Base-by-base conservation (phyloP, 2,113 vertebrate genomes). In the Bombycilla garrulus region DNA sequence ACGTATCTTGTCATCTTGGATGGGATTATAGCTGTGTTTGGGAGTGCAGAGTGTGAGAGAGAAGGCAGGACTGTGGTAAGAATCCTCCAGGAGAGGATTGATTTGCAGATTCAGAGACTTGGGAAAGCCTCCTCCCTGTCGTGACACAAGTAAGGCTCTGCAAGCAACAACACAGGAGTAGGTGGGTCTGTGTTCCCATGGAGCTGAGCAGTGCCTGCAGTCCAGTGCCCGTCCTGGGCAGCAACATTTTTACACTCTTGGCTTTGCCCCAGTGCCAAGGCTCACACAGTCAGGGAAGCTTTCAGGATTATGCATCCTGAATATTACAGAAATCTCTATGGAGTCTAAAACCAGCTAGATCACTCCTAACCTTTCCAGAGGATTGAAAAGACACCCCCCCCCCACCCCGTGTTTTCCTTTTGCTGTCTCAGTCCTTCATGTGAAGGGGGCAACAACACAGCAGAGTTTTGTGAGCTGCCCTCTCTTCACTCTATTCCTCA, bases 101-200 rank as follows among this genome's bases (percentile, higher is more conserved):
- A 25, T 28, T 20, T 45, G 44, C 44, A 50, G 50, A 36, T 69
- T 64, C 42, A 71, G 64, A 40, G 69, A 53, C 26, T 47, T 24
- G 36, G 62, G 42, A 47, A 72, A 78, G 80, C 44, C 18, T 78
- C 17, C 35, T 93, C 20, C 35, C 42, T 79, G 56, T 50, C 23
- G 3, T 13, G 61, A 28, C 2, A 3, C 28, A 35, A 42, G 44
- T 28, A 21, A 78, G 26, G 51, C 53, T 42, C 17, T 36, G 7
- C 31, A 51, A 48, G 36, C 20, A 42, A 1, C 15, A 33, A 1
- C 18, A 33, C 36, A 29, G 12, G 35, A 40, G 29, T 36, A 20
- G 0, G 0, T 58, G 45, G 48, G 33, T 40, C 5, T 40, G 35
- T 11, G 4, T 36, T 72, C 38, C 42, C 4, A 0, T 9, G 29